Base-by-base conservation (phyloP, 2,113 vertebrate species). In the Riparia riparia region DNA sequence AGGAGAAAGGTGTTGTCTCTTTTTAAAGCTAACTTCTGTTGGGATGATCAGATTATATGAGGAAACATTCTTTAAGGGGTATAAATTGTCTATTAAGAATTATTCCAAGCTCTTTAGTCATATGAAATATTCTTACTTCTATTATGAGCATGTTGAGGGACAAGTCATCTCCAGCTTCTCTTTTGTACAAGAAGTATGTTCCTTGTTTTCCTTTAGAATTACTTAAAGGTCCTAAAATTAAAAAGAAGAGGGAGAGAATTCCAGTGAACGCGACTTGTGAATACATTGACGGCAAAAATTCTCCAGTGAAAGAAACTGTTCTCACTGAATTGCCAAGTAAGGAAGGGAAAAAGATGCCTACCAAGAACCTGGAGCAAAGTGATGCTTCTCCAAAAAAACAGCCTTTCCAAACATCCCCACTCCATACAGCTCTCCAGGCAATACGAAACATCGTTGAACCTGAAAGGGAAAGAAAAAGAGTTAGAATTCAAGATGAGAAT, bases 201-300 rank as follows among this genome's bases (percentile, higher is more conserved):
- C 5, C 2, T 53, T 86, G 90, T 90, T 54, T 57, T 53, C 42
- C 25, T 79, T 72, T 76, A 99, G 99, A 99, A 60, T 70, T 97
- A 56, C 95, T 95, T 44, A 98, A 97, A 89, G 90, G 94, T 4
- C 69, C 89, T 39, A 77, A 97, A 76, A 97, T 95, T 60, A 99
- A 98, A 92, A 98, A 97, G 90, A 99, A 94, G 78, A 98, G 97
- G 21, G 99, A 99, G 93, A 99, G 98, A 82, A 97, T 99, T 78
- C 98, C 98, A 21, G 58, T 98, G 42, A 97, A 98, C 9, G 1
- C 80, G 1, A 44, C 85, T 25, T 83, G 96, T 69, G 84, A 96
- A 37, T 72, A 82, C 17, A 24, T 76, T 3, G 84, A 85, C 78
- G 95, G 84, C 73, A 87, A 63, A 82, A 54, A 56, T 69, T 49